A percentile compares a stretch with the other conserved stretches of the same genome.
phyloP scores from a whole-genome alignment of 2,797 vertebrate species.

The Hipposideros larvatus region DNA sequence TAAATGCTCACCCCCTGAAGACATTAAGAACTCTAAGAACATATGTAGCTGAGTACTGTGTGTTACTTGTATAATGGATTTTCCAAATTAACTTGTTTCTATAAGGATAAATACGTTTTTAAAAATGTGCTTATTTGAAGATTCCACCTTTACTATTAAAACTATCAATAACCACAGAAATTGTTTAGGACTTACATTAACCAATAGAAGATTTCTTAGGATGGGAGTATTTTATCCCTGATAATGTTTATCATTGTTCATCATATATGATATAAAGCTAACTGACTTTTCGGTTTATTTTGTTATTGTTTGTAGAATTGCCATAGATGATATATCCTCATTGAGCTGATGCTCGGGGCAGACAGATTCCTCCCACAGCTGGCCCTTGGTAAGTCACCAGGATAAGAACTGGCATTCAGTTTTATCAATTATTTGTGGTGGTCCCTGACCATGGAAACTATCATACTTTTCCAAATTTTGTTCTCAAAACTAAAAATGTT shows the following conservation, averaged over 20 bases:
- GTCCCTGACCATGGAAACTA: background rate
- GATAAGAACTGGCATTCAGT: background rate
- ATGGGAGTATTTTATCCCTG: background rate
- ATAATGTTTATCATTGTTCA: background rate
- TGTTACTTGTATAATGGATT: background rate
- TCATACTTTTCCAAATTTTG: background rate
- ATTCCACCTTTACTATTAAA: background rate
- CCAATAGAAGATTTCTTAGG: background rate
- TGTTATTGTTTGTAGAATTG: background rate
- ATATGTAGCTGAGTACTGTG: background rate
- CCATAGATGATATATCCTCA: background rate
- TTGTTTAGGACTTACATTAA: background rate
- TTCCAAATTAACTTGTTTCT: slow-evolving; percentile 28
- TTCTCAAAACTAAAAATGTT: background rate
- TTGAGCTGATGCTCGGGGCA: background rate
- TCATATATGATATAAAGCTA: background rate
- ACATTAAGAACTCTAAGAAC: background rate
- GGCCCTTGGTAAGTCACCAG: background rate
- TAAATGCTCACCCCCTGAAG: background rate
- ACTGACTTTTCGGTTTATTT: background rate
- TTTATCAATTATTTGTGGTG: background rate
- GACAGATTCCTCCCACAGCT: background rate
- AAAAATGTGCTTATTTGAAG: background rate
- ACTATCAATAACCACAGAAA: background rate
- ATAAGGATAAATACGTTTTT: background rate